Base-by-base conservation (phyloP, 2,113 vertebrate genomes). In the Zosterops lateralis region DNA sequence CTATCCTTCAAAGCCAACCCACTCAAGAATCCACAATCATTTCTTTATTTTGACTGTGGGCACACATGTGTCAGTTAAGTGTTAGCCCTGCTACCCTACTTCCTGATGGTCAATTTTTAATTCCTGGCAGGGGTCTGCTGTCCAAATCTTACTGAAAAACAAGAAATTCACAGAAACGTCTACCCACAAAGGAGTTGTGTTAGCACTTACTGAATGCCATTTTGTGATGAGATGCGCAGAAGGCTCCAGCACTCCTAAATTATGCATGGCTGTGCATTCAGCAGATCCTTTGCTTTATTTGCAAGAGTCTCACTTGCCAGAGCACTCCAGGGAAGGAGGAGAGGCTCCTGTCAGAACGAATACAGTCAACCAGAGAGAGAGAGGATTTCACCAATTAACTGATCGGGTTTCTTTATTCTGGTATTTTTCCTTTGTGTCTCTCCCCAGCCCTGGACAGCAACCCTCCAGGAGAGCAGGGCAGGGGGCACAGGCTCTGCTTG, bases 211-310 rank as follows among this genome's bases (percentile, higher is more conserved):
- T 83, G 95, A 90, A 89, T 83, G 74, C 51, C n/a, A 56, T 89
- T 80, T 74, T 91, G 87, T 68, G 78, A 91, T 48, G 91, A 89
- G 89, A 74, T 14, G 16, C 3, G 29, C 58, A 53, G 87, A 71
- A 82, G 73, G 71, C 61, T 84, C 89, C 67, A 45, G 61, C n/a
- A 2, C 45, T 54, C 19, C 88, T 97, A 56, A 93, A 93, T 96
- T 95, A 96, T 95, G 94, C 95, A 96, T 81, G 54, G 60, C 4
- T 70, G 88, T 73, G 83, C 83, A 62, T 84, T 74, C 93, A 84
- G 89, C 80, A n/a, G 70, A 84, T 65, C 90, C 86, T 72, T 31
- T 26, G 56, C 93, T 92, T 85, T 75, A 80, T 76, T n/a, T 88
- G 79, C 53, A 36, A 14, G 87, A 58, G 75, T 45, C 66, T 95